These are phyloP conservation scores for Ptychochromis oligacanthus DNA, from an alignment of 2,113 vertebrate genomes.

Conservation along the genomic window DNA sequence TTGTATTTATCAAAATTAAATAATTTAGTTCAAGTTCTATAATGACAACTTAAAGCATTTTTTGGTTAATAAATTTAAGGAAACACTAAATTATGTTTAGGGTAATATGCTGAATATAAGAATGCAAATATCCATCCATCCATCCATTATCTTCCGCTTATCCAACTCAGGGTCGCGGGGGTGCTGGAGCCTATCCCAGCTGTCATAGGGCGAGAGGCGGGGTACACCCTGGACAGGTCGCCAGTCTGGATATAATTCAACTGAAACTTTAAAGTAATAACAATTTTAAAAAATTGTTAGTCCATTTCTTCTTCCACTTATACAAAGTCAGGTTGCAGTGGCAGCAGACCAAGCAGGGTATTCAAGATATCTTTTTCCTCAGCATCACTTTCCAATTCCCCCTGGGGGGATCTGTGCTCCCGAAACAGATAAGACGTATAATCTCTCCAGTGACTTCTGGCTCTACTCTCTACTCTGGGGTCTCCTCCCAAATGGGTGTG, in stretches of 20 bases:
- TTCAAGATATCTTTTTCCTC: neutral
- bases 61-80: neutral
- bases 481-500: neutral
- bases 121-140: neutral
- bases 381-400: rapidly evolving
- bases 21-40: too few relatives aligned
- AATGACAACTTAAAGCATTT: neutral
- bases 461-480: neutral
- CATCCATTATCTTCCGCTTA: too few relatives aligned
- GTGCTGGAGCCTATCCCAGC: too few relatives aligned
- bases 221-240: too few relatives aligned
- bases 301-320: neutral
- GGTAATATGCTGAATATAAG: neutral
- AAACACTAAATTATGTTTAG: neutral
- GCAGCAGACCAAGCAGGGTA: neutral
- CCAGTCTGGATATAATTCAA: neutral
- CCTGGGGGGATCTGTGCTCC: neutral
- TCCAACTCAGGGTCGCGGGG: too few relatives aligned
- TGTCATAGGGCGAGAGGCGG: too few relatives aligned
- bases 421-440: rapidly evolving
- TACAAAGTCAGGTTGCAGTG: rapidly evolving
- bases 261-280: neutral
- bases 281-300: neutral
- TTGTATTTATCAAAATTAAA: too few relatives aligned
- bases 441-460: neutral